Evolutionary conservation across 1,140 invertebrate genomes (phyloP), one percentile per base, ranked within the genome.

Genomic region (Cydia fagiglandana): DNA sequence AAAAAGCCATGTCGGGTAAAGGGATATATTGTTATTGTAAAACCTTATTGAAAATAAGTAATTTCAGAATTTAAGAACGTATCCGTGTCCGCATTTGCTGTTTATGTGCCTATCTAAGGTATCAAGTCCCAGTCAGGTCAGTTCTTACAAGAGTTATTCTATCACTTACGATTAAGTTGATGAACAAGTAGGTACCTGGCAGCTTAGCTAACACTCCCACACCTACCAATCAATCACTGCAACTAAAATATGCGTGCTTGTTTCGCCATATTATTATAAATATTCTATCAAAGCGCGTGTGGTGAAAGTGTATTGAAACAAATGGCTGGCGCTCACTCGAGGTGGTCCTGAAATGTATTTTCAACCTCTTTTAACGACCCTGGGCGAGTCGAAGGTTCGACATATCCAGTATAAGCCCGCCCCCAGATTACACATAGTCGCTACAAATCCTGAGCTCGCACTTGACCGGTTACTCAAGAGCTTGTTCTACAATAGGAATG

Each of bases 281-380:
- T 66, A n/a, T 66, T 66, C 10, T 66, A 66, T 38, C 30, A 38
- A 66, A 38, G 64, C 30, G 64, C 28, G 64, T 64, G 12, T 17
- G 12, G 41, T 73, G 73, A 53, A 73, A 73, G 73, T 53, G 38
- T 50, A 73, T 73, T 53, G 73, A 73, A 73, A 73, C 41, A 73
- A 50, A 73, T 50, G 47, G n/a, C 38, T 50, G 70, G 38, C 45
- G 34, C 20, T 73, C 70, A 50, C 73, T 47, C 73, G 73, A 28
- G 73, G 73, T 73, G 73, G 73, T 73, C 73, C 47, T 70, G 28
- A 12, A 53, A 9, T 70, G 28, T 70, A 4, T n/a, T 15, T 70
- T 70, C 4, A 15, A 70, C 10, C 17, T 10, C 56, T 10, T 1
- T 10, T 1, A 61, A 0, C 56, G 20, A 61, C n/a, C 7, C 17